Conservation (phyloP, 2,888 invertebrate species). For the Drosophila putrida region DNA sequence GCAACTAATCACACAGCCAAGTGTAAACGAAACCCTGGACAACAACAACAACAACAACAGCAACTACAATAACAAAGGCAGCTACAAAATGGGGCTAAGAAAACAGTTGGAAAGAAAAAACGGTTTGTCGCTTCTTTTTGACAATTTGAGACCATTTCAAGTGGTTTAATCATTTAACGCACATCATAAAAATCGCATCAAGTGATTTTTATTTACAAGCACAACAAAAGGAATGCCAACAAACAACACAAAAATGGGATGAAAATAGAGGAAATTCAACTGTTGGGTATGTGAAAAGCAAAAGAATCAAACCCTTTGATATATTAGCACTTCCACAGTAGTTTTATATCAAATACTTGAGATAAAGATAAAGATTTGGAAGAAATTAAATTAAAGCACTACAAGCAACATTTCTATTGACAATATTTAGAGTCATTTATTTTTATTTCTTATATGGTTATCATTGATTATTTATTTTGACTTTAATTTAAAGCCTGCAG, state of each 20-base stretch:
- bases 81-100: constrained; percentile 55
- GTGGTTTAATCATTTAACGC: constrained; percentile 83
- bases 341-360: constrained; percentile 7
- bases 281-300: not conserved
- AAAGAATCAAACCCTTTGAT: constrained; percentile 61
- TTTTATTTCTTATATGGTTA: too few species aligned
- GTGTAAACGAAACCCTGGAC: constrained; percentile 41
- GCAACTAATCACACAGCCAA: constrained; percentile 37
- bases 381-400: not conserved
- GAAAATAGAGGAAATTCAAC: constrained; percentile 16
- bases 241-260: constrained; percentile 13
- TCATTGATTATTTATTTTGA: not conserved
- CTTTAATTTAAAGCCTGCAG: not conserved
- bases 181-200: constrained; percentile 81
- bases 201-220: constrained; percentile 77
- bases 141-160: constrained; percentile 81
- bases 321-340: constrained; percentile 34
- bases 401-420: too few species aligned
- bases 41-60: constrained; percentile 18
- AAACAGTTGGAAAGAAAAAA: constrained; percentile 45
- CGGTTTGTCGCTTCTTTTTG: constrained; percentile 41
- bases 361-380: constrained; percentile 17
- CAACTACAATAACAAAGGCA: constrained; percentile 9
- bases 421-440: too few species aligned
- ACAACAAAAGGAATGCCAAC: constrained; percentile 54